Evolutionary conservation across 2,888 invertebrate species (phyloP).

Genomic region (Leistus spinibarbis): DNA sequence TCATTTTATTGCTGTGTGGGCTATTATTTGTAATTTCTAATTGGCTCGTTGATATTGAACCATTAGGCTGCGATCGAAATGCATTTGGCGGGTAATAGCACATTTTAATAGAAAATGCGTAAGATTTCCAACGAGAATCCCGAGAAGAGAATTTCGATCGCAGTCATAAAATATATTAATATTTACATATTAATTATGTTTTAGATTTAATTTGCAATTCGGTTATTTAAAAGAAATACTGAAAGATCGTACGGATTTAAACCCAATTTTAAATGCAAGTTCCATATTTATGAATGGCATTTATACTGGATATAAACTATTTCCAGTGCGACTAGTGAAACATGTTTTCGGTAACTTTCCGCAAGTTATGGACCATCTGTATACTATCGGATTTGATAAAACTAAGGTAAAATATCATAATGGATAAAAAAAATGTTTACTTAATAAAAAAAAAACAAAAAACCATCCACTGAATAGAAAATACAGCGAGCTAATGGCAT

Average conservation of each 20-base stretch:
- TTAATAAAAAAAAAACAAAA: too few relatives aligned
- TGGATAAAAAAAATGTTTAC: neutral
- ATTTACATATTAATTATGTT: neutral
- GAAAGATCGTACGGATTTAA: constrained; percentile 7
- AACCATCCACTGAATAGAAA: too few relatives aligned
- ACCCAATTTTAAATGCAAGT: constrained; percentile 10
- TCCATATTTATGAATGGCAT: constrained; percentile 17
- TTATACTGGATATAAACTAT: neutral
- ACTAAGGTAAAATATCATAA: neutral
- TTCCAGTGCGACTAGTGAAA: constrained; percentile 8
- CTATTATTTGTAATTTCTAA: too few relatives aligned
- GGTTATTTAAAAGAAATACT: constrained; percentile 19
- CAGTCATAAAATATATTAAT: too few relatives aligned
- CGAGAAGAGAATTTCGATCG: too few relatives aligned
- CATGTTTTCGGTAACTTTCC: neutral
- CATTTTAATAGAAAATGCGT: too few relatives aligned
- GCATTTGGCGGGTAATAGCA: too few relatives aligned
- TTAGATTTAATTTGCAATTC: constrained; percentile 25
- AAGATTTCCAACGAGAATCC: too few relatives aligned
- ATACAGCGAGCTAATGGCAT: too few relatives aligned
- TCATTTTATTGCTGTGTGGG: neutral
- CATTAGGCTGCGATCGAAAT: too few relatives aligned
- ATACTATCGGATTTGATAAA: neutral
- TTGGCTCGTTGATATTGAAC: too few relatives aligned
- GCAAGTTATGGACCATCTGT: neutral